Evolutionary conservation across 2,888 invertebrate species (phyloP), one percentile per base, ranked within the genome.

Genomic region (Pemphredon lugubris): DNA sequence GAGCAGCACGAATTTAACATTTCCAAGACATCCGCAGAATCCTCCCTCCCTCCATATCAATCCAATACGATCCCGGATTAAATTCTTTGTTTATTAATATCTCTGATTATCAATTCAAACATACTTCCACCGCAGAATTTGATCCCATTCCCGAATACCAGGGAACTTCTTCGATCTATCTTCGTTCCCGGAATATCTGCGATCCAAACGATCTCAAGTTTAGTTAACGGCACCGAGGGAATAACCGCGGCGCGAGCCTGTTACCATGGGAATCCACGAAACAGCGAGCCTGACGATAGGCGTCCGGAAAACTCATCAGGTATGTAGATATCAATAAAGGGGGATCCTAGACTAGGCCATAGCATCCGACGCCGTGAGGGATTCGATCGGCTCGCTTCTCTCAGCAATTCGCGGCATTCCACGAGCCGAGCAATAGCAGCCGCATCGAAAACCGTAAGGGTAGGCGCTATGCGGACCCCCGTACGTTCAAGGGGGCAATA

Each of bases 311-410:
- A 85, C 80, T 83, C 82, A 83, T 77, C 83, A 71, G 86, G 84
- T 82, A 86, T 85, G 85, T 80, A 84, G 86, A 85, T 86, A 86
- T 83, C 86, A 86, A 86, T 86, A 87, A 85, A 84, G 82, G 74
- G n/a, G 85, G 77, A 86, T 86, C 85, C 85, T 85, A 78, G 74
- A 51, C 76, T 73, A 60, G 73, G 67, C 55, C 73, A 66, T 73
- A 76, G 73, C 76, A 79, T 79, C 66, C 76, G 68, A 67, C 80
- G 66, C 42, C 45, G 68, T 68, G 74, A 67, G 55, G 72, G 75
- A 70, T 82, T 79, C 71, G 83, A 82, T 81, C 83, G 83, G 79
- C 75, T 75, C 81, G 83, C 79, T n/a, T n/a, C n/a, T 82, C 84
- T 73, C 79, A 87, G 86, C 84, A 86, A 87, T 87, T 87, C 83